Percentiles rank a stretch among this genome's conserved stretches.
These are phyloP conservation scores for Ophion ellenae DNA, from an alignment of 2,888 invertebrate genomes.

Conservation along the genomic window DNA sequence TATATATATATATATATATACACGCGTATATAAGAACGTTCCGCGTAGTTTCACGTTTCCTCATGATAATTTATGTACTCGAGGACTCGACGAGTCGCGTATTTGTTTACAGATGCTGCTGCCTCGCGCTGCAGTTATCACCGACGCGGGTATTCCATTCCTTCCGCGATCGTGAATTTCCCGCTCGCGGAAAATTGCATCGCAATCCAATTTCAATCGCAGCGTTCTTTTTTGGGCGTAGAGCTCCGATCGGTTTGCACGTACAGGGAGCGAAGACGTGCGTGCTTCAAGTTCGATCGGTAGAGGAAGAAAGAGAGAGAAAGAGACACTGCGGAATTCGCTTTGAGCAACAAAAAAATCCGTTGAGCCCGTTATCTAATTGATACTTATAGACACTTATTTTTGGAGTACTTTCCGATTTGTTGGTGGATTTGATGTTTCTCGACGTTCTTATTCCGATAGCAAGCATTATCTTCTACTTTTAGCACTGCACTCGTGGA, in stretches of 20 bases:
- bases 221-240: neutral
- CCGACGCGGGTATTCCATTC: neutral
- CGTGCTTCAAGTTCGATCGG: neutral
- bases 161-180: neutral
- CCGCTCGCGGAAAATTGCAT: neutral
- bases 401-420: too few relatives aligned
- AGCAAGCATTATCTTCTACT: neutral
- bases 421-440: too few relatives aligned
- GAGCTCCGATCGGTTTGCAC: neutral
- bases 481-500: neutral
- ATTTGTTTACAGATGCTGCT: conserved; percentile 12
- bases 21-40: conserved; percentile 20
- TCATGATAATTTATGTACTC: conserved; percentile 56
- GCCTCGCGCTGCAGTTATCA: conserved; percentile 5
- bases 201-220: neutral
- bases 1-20: neutral
- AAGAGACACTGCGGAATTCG: neutral
- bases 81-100: conserved; percentile 49
- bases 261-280: neutral
- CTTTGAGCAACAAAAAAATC: too few relatives aligned
- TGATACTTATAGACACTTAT: too few relatives aligned
- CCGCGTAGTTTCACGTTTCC: conserved; percentile 50
- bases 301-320: neutral
- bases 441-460: too few relatives aligned
- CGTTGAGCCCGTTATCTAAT: too few relatives aligned